Base-by-base conservation (phyloP, 35 echinoderm and acorn worm species). In the Eucidaris tribuloides region DNA sequence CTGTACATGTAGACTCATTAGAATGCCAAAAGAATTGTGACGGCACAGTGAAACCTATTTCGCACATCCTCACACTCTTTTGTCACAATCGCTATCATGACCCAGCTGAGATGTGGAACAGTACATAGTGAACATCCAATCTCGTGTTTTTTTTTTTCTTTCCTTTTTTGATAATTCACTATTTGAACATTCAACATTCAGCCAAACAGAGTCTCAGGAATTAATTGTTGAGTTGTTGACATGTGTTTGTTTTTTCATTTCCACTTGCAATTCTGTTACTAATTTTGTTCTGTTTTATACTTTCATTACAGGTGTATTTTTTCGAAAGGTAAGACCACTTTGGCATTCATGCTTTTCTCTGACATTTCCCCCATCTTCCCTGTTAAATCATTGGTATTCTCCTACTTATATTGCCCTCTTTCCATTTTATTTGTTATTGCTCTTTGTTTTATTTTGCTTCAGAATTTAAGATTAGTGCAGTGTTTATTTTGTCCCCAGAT, bases 251-350 rank as follows among this genome's bases (percentile, higher is more conserved):
- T 11, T 15, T 66, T 15, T 19, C 62, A 15, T 66, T 15, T 29
- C 31, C 31, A 11, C 7, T 11, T 66, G 11, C 28, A 11, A 66
- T 66, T 66, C n/a, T 52, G 2, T 71, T 62, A 17, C 20, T 62
- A 81, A 28, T 89, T 83, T 89, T 7, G 59, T 71, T 3, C 43
- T 60, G 14, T 46, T n/a, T 27, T 55, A n/a, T n/a, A n/a, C n/a
- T n/a, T n/a, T n/a, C 17, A 30, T 82, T 90, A 15, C 81, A 90
- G 88, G 90, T 83, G 90, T 92, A 34, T 92, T 92, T 78, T 92
- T 92, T 55, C 57, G 90, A 71, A 92, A 80, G 78, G 89, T 92
- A 80, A 92, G 59, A 79, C 3, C 38, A 28, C 7, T 7, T 42
- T 58, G 24, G 2, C 19, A 24, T 22, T 4, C 5, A 17, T 55